A percentile compares a stretch with the other conserved stretches of the same genome.
These are phyloP conservation scores for Maniola jurtina DNA, from an alignment of 1,140 invertebrate species.

Conservation along the genomic window DNA sequence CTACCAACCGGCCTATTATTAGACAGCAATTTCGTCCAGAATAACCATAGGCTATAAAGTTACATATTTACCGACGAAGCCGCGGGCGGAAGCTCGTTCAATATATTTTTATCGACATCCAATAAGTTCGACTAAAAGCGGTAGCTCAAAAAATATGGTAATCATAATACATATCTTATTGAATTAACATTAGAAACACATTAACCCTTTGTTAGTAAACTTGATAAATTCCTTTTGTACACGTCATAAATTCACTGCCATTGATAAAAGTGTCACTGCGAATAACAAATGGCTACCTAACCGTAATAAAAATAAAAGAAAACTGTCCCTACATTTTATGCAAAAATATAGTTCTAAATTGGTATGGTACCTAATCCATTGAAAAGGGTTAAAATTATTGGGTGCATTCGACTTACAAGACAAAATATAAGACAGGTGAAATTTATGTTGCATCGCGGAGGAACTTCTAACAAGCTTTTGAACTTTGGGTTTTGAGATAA, in stretches of 20 bases:
- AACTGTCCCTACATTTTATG: constrained; percentile 9
- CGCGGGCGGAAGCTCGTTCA: too few relatives aligned
- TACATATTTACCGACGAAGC: too few relatives aligned
- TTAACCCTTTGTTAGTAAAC: constrained; percentile 18
- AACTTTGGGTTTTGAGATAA: neutral
- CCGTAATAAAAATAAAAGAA: constrained; percentile 16
- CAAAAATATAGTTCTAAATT: constrained; percentile 24
- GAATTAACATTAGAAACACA: constrained; percentile 1
- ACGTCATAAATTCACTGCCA: constrained; percentile 18
- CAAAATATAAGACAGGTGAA: constrained; percentile 15
- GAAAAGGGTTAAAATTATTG: constrained; percentile 25
- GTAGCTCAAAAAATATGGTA: neutral
- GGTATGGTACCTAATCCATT: constrained; percentile 5
- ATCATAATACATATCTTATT: neutral
- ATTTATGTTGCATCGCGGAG: constrained; percentile 1
- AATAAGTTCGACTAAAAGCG: neutral
- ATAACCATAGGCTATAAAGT: too few relatives aligned
- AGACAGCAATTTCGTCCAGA: too few relatives aligned
- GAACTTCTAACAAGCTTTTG: neutral
- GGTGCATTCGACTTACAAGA: neutral
- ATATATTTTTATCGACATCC: too few relatives aligned
- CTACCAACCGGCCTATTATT: too few relatives aligned
- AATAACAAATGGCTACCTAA: constrained; percentile 18
- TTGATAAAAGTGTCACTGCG: constrained; percentile 25
- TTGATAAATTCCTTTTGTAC: constrained; percentile 14